Percentiles rank a stretch among this genome's conserved stretches.
These are phyloP conservation scores for Drosophila pegasa DNA, from an alignment of 2,888 invertebrate species.

Conservation along the genomic window DNA sequence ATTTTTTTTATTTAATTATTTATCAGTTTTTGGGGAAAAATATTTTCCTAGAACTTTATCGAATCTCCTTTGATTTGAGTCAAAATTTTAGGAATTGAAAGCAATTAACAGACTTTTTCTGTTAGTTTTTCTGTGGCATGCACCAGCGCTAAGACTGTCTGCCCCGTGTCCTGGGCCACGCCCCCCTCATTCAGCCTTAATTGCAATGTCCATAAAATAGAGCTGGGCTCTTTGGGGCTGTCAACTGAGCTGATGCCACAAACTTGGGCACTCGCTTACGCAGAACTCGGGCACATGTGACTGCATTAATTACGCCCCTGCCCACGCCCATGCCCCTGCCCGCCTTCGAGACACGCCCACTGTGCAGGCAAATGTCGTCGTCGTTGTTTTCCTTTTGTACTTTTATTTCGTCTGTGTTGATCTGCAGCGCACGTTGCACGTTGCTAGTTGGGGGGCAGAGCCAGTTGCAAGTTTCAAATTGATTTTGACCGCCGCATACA, in stretches of 20 bases:
- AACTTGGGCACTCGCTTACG: slow-evolving; percentile 12
- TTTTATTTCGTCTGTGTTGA: slow-evolving; percentile 35
- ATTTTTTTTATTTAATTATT: no score
- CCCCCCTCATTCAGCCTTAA: slow-evolving; percentile 40
- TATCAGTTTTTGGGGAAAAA: no score
- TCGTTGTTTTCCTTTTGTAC: neutral
- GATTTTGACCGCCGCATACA: slow-evolving; percentile 18
- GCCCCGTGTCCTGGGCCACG: neutral
- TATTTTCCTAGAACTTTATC: no score
- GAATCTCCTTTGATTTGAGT: neutral
- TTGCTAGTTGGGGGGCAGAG: slow-evolving; percentile 10
- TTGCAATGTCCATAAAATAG: slow-evolving; percentile 46
- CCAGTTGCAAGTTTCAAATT: slow-evolving; percentile 30
- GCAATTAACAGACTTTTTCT: slow-evolving; percentile 16
- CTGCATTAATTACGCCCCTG: slow-evolving; percentile 58
- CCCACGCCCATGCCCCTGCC: neutral
- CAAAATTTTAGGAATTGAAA: neutral
- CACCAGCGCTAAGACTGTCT: neutral
- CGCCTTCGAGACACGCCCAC: slow-evolving; percentile 24
- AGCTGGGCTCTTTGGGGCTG: slow-evolving; percentile 11
- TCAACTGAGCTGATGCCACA: slow-evolving; percentile 10
- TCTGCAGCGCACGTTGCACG: slow-evolving; percentile 41
- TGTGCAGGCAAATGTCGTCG: slow-evolving; percentile 2
- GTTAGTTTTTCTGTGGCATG: slow-evolving; percentile 13
- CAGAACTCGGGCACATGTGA: slow-evolving; percentile 40